Percentiles rank a stretch among this genome's conserved stretches.
Evolutionary conservation across 2,113 vertebrate species (phyloP).

Genomic region (Catharus minimus): DNA sequence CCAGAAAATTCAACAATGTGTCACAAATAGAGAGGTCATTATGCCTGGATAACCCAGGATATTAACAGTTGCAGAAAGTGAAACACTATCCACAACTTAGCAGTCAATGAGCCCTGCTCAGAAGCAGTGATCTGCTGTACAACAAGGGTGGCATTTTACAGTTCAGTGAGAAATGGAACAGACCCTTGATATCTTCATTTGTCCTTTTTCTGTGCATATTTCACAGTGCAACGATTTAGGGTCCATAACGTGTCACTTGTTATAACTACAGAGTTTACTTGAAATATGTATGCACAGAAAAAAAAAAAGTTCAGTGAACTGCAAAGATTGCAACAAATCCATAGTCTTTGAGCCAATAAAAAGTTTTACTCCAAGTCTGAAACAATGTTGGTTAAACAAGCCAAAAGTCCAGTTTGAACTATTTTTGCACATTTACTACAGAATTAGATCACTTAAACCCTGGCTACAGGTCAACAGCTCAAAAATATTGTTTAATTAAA

Average conservation of each 20-base stretch:
- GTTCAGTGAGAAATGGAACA: constrained; percentile 79
- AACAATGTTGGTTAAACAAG: constrained; percentile 54
- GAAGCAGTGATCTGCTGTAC: constrained; percentile 78
- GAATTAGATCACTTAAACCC: not conserved
- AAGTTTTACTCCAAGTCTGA: constrained; percentile 69
- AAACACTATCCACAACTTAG: constrained; percentile 81
- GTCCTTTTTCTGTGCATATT: constrained; percentile 80
- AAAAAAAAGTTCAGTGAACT: constrained; percentile 73
- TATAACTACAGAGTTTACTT: constrained; percentile 73
- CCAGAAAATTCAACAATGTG: constrained; percentile 85
- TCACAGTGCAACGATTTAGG: constrained; percentile 78
- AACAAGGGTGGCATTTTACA: constrained; percentile 80
- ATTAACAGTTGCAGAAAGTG: constrained; percentile 80
- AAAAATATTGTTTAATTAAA: not conserved
- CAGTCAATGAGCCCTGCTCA: constrained; percentile 75
- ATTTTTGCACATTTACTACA: not conserved
- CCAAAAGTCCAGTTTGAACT: not conserved
- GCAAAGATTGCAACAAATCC: constrained; percentile 74
- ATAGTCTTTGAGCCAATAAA: constrained; percentile 27
- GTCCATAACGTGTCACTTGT: constrained; percentile 82
- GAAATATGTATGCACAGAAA: constrained; percentile 76
- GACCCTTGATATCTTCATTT: constrained; percentile 81
- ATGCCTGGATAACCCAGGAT: constrained; percentile 81
- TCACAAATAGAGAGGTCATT: constrained; percentile 84
- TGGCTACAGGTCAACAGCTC: not conserved